Percentiles rank a stretch among this genome's conserved stretches.
phyloP scores from a whole-genome alignment of 2,888 invertebrate genomes.

The Archips xylosteana region DNA sequence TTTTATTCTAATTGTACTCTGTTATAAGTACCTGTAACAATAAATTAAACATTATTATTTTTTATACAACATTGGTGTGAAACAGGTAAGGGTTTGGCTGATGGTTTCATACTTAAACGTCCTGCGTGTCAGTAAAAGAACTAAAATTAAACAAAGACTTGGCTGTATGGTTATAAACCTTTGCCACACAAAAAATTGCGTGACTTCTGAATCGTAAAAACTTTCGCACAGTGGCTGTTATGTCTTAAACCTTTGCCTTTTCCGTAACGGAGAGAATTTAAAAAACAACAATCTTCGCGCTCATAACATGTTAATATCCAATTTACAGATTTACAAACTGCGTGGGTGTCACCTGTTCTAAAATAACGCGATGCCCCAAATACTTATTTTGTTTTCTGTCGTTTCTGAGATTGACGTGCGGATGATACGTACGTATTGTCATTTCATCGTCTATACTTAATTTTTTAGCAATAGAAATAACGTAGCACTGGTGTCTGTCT shows the following conservation, averaged over 20 bases:
- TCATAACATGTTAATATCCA: background rate
- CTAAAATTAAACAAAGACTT: no score
- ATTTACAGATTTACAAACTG: background rate
- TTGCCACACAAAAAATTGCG: no score
- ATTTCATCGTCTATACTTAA: background rate
- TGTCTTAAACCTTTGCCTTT: no score
- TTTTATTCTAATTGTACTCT: background rate
- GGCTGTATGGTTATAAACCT: no score
- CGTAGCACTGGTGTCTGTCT: background rate
- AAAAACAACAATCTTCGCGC: no score
- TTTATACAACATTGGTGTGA: no score
- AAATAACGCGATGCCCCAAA: conserved; percentile 43
- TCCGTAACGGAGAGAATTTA: no score
- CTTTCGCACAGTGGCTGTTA: no score
- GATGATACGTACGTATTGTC: conserved; percentile 22
- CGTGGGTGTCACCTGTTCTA: conserved; percentile 42
- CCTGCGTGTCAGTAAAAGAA: no score
- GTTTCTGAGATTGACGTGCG: conserved; percentile 35
- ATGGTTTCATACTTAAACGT: no score
- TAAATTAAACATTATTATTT: background rate
- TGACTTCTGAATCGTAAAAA: no score
- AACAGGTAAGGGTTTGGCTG: no score
- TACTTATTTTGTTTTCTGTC: conserved; percentile 44
- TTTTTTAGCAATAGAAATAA: background rate
- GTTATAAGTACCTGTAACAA: conserved; percentile 40